Conservation (phyloP, 2,113 vertebrate genomes). For the Prunella himalayana region DNA sequence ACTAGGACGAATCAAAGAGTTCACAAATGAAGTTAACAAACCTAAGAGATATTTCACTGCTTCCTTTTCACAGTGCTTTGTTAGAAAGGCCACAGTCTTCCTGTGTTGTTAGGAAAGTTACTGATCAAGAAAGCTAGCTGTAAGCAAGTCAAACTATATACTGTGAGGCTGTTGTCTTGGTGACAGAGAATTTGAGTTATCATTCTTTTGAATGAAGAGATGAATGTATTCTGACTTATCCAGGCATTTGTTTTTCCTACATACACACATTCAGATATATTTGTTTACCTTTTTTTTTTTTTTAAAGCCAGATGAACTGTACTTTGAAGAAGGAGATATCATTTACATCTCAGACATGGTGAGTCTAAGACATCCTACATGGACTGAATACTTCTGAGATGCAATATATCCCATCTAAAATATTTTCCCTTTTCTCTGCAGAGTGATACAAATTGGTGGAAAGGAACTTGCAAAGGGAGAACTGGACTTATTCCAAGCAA, state of each 20-base stretch:
- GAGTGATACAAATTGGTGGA: conserved; percentile 99
- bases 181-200: neutral
- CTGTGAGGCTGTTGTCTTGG: neutral
- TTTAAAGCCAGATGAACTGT: conserved; percentile 92
- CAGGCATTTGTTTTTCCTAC: neutral
- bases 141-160: neutral
- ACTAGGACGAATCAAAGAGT: neutral
- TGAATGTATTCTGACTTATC: neutral
- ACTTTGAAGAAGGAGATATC: conserved; percentile 97
- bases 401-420: neutral
- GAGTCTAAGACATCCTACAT: conserved; percentile 29
- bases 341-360: conserved; percentile 98
- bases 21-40: neutral
- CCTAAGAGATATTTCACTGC: neutral
- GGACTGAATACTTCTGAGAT: neutral
- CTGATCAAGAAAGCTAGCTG: neutral
- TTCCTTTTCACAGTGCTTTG: neutral
- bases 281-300: neutral
- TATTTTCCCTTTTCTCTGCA: conserved; percentile 53
- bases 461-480: conserved; percentile 92
- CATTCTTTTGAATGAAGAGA: neutral
- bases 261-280: neutral
- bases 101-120: neutral
- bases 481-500: conserved; percentile 98
- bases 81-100: neutral